Evolutionary conservation across 2,113 vertebrate genomes (phyloP).

Genomic region (Chlamydotis undulata): DNA sequence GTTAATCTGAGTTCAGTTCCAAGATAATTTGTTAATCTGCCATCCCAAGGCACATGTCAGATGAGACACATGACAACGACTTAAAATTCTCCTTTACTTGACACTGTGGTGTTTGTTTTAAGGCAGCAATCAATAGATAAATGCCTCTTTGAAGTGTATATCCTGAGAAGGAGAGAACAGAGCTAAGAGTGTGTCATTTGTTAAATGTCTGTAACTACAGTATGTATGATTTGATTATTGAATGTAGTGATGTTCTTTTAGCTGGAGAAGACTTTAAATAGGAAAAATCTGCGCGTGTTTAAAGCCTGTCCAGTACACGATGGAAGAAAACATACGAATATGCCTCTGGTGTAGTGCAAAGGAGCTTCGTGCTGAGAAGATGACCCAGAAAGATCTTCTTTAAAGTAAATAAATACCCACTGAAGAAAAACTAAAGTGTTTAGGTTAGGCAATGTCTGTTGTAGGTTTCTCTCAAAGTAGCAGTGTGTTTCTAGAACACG

Average conservation of each 20-base stretch:
- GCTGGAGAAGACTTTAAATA: background rate
- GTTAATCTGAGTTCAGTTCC: background rate
- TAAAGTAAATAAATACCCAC: background rate
- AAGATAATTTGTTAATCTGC: background rate
- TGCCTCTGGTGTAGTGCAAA: background rate
- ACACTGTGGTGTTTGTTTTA: background rate
- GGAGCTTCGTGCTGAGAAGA: background rate
- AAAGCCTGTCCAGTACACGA: rapidly evolving
- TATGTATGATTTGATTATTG: background rate
- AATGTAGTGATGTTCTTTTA: background rate
- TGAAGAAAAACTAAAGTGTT: background rate
- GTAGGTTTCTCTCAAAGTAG: background rate
- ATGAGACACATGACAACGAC: rapidly evolving
- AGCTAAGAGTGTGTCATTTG: background rate
- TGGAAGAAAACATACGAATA: background rate
- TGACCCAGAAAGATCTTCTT: background rate
- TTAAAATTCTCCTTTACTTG: background rate
- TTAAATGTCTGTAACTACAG: background rate
- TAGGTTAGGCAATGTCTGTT: background rate
- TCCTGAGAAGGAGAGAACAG: background rate
- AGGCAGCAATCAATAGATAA: background rate
- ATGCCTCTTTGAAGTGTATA: background rate
- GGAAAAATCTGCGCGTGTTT: background rate
- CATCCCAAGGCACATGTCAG: background rate
- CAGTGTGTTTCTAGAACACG: background rate